Percentiles rank a stretch among this genome's conserved stretches.
Evolutionary conservation across 2,113 vertebrate genomes (phyloP).

Genomic region (Tetrao urogallus): DNA sequence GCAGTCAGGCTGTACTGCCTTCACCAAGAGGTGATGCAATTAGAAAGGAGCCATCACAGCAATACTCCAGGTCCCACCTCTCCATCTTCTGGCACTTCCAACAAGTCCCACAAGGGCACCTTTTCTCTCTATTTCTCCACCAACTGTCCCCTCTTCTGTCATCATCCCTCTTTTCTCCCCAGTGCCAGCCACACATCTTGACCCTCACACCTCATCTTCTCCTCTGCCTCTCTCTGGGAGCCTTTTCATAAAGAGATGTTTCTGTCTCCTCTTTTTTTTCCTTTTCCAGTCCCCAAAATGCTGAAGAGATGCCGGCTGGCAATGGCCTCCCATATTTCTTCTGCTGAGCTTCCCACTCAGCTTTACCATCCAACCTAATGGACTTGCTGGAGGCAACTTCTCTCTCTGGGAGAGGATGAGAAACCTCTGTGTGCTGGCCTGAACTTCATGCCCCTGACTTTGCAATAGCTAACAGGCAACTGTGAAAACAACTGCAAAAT

Average conservation of each 20-base stretch:
- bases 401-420: background rate
- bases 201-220: background rate
- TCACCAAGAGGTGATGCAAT: accelerated
- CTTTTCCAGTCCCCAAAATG: background rate
- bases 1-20: background rate
- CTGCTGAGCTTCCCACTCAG: background rate
- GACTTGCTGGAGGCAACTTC: background rate
- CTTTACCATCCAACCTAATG: background rate
- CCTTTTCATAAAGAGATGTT: background rate
- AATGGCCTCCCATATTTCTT: background rate
- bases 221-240: background rate
- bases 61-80: background rate
- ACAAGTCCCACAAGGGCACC: background rate
- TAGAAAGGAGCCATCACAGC: background rate
- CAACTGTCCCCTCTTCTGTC: background rate
- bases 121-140: background rate
- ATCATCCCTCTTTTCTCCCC: background rate
- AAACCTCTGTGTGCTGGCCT: background rate
- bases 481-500: background rate
- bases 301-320: accelerated
- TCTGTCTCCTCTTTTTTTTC: background rate
- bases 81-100: background rate
- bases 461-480: background rate
- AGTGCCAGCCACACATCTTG: background rate
- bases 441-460: background rate